Evolutionary conservation across 2,888 invertebrate species (phyloP).

Genomic region (Lagria hirta): DNA sequence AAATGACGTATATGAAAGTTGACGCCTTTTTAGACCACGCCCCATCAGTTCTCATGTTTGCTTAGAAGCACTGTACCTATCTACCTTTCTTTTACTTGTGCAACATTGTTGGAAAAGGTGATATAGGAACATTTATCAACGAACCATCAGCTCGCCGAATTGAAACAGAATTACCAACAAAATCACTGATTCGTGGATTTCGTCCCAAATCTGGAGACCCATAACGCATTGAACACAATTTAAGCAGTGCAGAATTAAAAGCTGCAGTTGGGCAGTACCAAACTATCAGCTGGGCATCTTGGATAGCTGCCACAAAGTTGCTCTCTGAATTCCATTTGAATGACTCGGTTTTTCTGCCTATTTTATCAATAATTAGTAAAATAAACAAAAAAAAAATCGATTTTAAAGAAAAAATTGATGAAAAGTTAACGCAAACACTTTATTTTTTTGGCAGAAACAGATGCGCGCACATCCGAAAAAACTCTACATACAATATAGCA

Average conservation of each 20-base stretch:
- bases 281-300: conserved; percentile 75
- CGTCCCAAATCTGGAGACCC: conserved; percentile 77
- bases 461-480: too few relatives aligned
- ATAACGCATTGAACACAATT: conserved; percentile 60
- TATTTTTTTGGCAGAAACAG: too few relatives aligned
- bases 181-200: conserved; percentile 77
- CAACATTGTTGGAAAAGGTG: conserved; percentile 67
- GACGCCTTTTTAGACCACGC: too few relatives aligned
- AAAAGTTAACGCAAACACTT: neutral
- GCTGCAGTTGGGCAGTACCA: conserved; percentile 81
- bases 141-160: conserved; percentile 90
- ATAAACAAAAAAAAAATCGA: too few relatives aligned
- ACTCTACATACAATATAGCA: too few relatives aligned
- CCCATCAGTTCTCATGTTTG: too few relatives aligned
- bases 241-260: conserved; percentile 70
- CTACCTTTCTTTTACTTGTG: conserved; percentile 47
- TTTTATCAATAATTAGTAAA: neutral
- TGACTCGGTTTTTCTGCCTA: conserved; percentile 60
- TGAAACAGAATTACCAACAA: conserved; percentile 81
- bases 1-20: too few relatives aligned
- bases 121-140: conserved; percentile 70
- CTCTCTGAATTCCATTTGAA: conserved; percentile 74
- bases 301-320: conserved; percentile 76
- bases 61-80: too few relatives aligned
- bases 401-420: too few relatives aligned